Evolutionary conservation across 2,113 vertebrate genomes (phyloP).

Genomic region (Lamprotornis superbus): DNA sequence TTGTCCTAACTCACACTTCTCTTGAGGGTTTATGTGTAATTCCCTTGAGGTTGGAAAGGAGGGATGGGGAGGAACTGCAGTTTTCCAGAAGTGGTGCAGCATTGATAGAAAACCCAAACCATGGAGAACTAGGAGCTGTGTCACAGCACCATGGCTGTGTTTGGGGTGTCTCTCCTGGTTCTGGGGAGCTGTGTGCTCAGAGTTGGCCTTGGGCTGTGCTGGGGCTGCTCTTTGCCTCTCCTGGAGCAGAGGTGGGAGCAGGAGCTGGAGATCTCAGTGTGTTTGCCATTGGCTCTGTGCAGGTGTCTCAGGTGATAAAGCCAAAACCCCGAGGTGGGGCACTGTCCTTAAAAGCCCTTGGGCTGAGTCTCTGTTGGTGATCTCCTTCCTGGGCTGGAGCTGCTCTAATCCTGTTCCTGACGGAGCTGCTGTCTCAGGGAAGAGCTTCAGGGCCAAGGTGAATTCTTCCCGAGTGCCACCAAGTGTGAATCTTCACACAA

Average conservation of each 20-base stretch:
- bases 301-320: not conserved
- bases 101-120: not conserved
- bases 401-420: not conserved
- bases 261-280: not conserved
- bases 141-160: accelerated
- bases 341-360: not conserved
- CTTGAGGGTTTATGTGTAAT: accelerated
- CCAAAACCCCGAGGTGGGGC: not conserved
- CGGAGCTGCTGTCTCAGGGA: not conserved
- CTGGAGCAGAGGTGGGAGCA: accelerated
- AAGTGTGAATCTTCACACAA: not conserved
- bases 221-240: not conserved
- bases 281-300: accelerated
- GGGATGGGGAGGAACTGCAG: not conserved
- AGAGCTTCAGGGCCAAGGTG: not conserved
- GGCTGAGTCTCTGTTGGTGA: not conserved
- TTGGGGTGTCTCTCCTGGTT: not conserved
- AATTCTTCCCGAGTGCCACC: not conserved
- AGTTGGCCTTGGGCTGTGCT: accelerated
- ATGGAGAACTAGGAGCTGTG: accelerated
- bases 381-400: not conserved
- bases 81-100: accelerated
- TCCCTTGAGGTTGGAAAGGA: not conserved
- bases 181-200: not conserved
- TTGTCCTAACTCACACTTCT: accelerated